phyloP scores from a whole-genome alignment of 2,113 vertebrate genomes.

The Tenrec ecaudatus region DNA sequence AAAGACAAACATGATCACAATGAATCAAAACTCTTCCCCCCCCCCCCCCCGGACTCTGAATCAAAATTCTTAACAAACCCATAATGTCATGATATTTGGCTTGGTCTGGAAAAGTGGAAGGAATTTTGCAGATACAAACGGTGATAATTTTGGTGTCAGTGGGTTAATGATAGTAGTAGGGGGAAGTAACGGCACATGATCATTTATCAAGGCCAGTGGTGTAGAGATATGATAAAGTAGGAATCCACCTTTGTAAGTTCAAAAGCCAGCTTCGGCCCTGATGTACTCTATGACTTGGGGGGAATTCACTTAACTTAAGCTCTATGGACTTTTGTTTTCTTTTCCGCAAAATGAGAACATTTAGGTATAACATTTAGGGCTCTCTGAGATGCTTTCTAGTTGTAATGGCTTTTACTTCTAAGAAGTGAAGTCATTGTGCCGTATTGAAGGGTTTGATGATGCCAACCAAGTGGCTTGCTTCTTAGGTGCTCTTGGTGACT shows the following conservation, averaged over 20 bases:
- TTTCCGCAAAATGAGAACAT: neutral
- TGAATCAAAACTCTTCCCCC: neutral
- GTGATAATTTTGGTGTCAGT: neutral
- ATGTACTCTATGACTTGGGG: neutral
- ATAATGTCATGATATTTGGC: neutral
- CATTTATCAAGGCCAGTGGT: neutral
- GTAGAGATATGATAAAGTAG: neutral
- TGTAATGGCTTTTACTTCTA: neutral
- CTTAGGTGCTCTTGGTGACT: neutral
- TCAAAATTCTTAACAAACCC: neutral
- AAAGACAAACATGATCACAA: neutral
- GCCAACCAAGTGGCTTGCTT: neutral
- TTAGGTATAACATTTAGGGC: neutral
- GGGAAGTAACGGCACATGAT: neutral
- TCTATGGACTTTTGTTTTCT: neutral
- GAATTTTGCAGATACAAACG: constrained; percentile 5
- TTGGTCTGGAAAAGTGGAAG: neutral
- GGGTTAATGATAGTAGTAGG: too few relatives aligned
- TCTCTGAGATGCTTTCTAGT: neutral
- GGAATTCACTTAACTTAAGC: neutral
- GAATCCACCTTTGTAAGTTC: neutral
- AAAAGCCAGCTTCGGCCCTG: neutral
- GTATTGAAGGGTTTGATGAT: neutral
- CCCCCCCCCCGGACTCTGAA: too few relatives aligned
- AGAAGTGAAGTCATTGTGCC: neutral